Conservation (phyloP, 2,888 invertebrate genomes). For the Trilocha varians region DNA sequence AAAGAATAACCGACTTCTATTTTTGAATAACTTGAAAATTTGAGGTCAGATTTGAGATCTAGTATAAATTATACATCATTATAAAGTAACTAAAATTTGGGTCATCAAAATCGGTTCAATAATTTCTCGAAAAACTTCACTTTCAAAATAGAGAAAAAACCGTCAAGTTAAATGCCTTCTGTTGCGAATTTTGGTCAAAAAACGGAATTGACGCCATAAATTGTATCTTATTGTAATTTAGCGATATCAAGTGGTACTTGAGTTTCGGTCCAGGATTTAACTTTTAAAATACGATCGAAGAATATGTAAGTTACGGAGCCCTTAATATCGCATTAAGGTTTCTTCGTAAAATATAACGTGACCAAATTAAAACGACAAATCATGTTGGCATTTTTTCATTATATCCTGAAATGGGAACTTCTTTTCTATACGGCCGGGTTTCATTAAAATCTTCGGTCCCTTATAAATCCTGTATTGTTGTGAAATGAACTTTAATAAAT, state of each 20-base stretch:
- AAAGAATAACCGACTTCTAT: too few relatives aligned
- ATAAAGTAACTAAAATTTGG: too few relatives aligned
- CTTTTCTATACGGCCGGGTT: not conserved
- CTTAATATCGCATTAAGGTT: not conserved
- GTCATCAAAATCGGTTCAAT: too few relatives aligned
- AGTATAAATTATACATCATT: too few relatives aligned
- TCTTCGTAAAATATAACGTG: not conserved
- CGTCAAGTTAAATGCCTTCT: too few relatives aligned
- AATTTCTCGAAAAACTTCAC: too few relatives aligned
- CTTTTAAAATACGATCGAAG: not conserved
- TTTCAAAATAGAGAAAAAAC: too few relatives aligned
- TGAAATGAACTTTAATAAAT: not conserved
- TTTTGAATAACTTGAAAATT: too few relatives aligned
- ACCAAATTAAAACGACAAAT: not conserved
- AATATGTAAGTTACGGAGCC: not conserved
- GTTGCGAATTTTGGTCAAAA: too few relatives aligned
- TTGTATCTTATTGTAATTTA: constrained; percentile 1
- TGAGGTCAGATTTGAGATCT: too few relatives aligned
- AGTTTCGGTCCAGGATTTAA: not conserved
- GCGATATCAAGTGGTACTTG: not conserved
- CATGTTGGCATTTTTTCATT: not conserved
- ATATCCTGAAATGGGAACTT: not conserved
- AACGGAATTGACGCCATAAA: not conserved
- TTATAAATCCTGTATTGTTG: not conserved
- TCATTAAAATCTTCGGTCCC: not conserved